Evolutionary conservation across 2,113 vertebrate genomes (phyloP).

Genomic region (Aphelocoma coerulescens): DNA sequence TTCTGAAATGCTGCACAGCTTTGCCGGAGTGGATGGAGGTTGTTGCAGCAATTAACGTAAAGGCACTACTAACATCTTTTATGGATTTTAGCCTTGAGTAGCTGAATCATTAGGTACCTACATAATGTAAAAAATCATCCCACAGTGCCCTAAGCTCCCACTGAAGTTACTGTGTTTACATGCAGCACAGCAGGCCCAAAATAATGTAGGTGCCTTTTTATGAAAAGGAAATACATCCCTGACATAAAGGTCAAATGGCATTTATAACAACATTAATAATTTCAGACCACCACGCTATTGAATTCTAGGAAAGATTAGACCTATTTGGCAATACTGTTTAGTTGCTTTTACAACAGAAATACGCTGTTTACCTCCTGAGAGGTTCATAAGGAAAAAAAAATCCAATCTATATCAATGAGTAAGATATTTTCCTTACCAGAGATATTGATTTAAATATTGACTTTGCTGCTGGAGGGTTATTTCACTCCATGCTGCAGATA

Average conservation of each 20-base stretch:
- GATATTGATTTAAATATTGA: conserved; percentile 72
- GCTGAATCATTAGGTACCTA: not conserved
- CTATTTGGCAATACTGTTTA: conserved; percentile 28
- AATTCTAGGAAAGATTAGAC: conserved; percentile 30
- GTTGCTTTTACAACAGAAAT: conserved; percentile 40
- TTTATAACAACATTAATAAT: conserved; percentile 40
- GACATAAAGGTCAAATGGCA: conserved; percentile 25
- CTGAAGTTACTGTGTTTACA: not conserved
- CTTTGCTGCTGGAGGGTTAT: conserved; percentile 48
- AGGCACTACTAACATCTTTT: not conserved
- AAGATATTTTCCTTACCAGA: conserved; percentile 68
- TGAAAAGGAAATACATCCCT: not conserved
- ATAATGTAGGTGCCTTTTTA: not conserved
- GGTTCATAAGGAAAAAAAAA: conserved; percentile 68
- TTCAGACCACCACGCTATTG: conserved; percentile 29
- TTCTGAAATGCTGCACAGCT: not conserved
- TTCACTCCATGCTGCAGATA: conserved; percentile 17
- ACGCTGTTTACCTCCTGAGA: conserved; percentile 42
- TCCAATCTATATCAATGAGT: conserved; percentile 55
- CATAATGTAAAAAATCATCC: not conserved
- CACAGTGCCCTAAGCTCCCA: not conserved
- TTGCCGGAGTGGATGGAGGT: not conserved
- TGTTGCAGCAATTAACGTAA: not conserved
- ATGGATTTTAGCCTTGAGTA: not conserved
- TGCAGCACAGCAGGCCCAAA: not conserved